Base-by-base conservation (phyloP, 2,797 vertebrate species). In the Craterocephalus amniculus region DNA sequence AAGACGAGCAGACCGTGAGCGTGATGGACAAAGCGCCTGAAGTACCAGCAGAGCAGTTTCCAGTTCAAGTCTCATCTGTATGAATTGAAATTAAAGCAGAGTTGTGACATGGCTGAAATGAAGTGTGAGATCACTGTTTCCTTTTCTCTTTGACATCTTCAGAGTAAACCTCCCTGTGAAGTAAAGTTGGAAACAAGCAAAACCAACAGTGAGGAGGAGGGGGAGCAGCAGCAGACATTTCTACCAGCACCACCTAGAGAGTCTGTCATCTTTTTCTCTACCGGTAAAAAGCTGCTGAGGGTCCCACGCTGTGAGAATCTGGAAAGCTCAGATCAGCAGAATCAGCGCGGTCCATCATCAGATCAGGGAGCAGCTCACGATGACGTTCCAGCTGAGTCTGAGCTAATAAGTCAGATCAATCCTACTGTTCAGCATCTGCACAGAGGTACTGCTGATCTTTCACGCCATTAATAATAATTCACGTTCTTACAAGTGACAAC, bases 191-290 rank as follows among this genome's bases (percentile, higher is more conserved):
- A 61, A 58, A 45, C 12, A 0, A 73, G 48, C 9, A 29, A 36
- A 11, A 5, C 22, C n/a, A 18, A 27, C 11, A 6, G 18, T 0
- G 52, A 75, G 0, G 32, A 84, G 0, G 32, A 84, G 0, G 69
- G 83, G 0, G 57, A 76, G 22, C 11, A 74, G 4, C 40, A 80
- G 65, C 38, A 79, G 70, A 89, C 88, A 0, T 93, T 92, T 40
- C 11, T 91, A 43, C 93, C 91, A 64, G 85, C 84, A 5, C 78
- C 67, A 5, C 87, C 91, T 11, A 87, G 94, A 78, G 87, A 93
- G 67, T 95, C 95, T 0, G 94, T 95, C 52, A 95, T 95, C 64
- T 90, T 94, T 73, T 94, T 95, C 78, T 93, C 93, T 11, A 89
- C 90, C 0, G 89, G 91, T 18, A 90, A 90, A 87, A 90, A 83